These are phyloP conservation scores for Hirtodrosophila duncani DNA, from an alignment of 2,888 invertebrate species.

Conservation along the genomic window DNA sequence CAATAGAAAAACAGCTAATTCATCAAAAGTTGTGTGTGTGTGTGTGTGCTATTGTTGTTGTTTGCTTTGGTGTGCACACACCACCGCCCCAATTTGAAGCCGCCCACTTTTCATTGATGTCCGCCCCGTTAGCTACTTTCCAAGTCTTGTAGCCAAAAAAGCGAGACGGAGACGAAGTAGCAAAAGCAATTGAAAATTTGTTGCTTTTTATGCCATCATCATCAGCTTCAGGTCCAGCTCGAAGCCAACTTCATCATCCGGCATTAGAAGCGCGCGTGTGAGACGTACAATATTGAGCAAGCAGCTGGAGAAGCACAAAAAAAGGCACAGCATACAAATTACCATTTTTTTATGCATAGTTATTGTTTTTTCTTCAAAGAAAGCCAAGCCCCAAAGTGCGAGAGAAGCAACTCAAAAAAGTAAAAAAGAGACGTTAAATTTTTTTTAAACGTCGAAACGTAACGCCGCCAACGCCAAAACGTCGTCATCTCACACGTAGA, in stretches of 20 bases:
- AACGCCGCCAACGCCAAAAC: slow-evolving; percentile 60
- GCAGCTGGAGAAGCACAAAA: slow-evolving; percentile 27
- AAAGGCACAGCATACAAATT: slow-evolving; percentile 49
- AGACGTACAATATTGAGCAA: slow-evolving; percentile 52
- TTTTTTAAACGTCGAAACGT: slow-evolving; percentile 47
- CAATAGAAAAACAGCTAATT: slow-evolving; percentile 53
- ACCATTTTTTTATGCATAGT: slow-evolving; percentile 57
- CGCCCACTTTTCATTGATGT: slow-evolving; percentile 52
- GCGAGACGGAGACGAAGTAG: not conserved
- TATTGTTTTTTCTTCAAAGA: slow-evolving; percentile 45
- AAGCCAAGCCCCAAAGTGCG: slow-evolving; percentile 57
- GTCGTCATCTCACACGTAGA: too few relatives aligned
- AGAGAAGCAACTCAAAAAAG: slow-evolving; percentile 32
- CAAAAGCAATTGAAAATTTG: slow-evolving; percentile 65
- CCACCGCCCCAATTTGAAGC: slow-evolving; percentile 10
- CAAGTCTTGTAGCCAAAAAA: slow-evolving; percentile 23
- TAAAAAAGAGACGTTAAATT: slow-evolving; percentile 42
- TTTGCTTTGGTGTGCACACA: too few relatives aligned
- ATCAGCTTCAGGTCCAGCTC: slow-evolving; percentile 8
- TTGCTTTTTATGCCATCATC: slow-evolving; percentile 57
- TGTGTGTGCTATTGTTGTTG: slow-evolving; percentile 33
- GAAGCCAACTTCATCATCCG: slow-evolving; percentile 25
- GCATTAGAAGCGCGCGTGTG: slow-evolving; percentile 67
- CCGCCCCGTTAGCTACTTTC: slow-evolving; percentile 43
- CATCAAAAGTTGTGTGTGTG: slow-evolving; percentile 65